Base-by-base conservation (phyloP, 2,113 vertebrate genomes). In the Gulo gulo region DNA sequence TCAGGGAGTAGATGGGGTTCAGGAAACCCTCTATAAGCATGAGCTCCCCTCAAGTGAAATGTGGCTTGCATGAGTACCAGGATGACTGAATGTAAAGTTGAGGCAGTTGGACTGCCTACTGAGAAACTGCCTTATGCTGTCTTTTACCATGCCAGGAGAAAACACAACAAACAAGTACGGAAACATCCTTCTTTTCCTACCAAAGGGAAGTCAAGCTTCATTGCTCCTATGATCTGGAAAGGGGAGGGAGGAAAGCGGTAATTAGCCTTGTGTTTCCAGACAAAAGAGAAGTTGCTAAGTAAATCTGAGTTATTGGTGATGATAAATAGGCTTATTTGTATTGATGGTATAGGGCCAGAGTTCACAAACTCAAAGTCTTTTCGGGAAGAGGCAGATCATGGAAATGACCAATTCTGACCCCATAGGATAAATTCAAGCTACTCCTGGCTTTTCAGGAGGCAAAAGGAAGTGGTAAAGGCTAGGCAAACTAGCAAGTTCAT, bases 261-360 rank as follows among this genome's bases (percentile, higher is more conserved):
- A 73, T 78, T 63, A 87, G 29, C 9, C 31, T 89, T 74, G 6
- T 69, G 18, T 86, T 93, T 96, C 42, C 34, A 96, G 18, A 90
- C 31, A 74, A 63, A 93, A 79, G 6, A 84, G 31, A 93, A 52
- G 34, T 55, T 92, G 52, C 57, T 94, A 86, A 76, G 20, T 80
- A 90, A 96, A 88, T 92, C 9, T 86, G 69, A 81, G 61, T 95
- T 63, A 90, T 7, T 87, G 16, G 31, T 78, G 31, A 93, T 79
- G 78, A 84, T 73, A 71, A 94, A 93, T 13, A 93, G n/a, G 3
- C 31, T 59, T 74, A n/a, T 91, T 88, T 26, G 26, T 85, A 83
- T 14, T 82, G 57, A 78, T 83, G 20, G 11, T 86, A 15, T 55
- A 57, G 12, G 57, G 36, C 71, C 18, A 92, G 21, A 84, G 31